Evolutionary conservation across 2,888 invertebrate species (phyloP).

Genomic region (Acrobeloides nanus): DNA sequence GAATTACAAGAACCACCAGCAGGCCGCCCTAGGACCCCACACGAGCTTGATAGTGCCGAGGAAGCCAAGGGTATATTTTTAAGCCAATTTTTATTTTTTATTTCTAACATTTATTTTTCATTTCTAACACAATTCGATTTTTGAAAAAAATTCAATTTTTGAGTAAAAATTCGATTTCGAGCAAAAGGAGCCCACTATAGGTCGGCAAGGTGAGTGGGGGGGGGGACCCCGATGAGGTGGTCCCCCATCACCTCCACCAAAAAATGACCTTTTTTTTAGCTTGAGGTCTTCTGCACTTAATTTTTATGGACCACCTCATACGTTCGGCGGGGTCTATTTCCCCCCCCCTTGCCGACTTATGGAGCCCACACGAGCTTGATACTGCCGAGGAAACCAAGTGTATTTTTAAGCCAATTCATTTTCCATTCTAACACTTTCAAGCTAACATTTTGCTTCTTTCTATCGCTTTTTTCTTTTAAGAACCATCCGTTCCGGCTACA

Average conservation of each 20-base stretch:
- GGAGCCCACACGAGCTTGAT: constrained; percentile 49
- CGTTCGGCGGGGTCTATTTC: too few species aligned
- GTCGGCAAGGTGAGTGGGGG: constrained; percentile 7
- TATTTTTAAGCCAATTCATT: not conserved
- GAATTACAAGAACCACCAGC: constrained; percentile 49
- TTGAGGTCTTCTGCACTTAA: too few species aligned
- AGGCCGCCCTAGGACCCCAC: constrained; percentile 49
- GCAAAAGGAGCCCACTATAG: constrained; percentile 4
- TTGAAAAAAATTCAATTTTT: too few species aligned
- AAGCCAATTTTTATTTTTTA: not conserved
- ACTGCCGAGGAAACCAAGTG: not conserved
- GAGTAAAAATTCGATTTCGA: too few species aligned
- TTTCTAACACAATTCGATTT: too few species aligned
- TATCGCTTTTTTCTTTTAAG: constrained; percentile 1
- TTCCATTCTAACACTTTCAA: not conserved
- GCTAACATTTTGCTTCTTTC: constrained; percentile 6
- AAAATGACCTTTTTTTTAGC: too few species aligned
- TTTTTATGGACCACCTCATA: too few species aligned
- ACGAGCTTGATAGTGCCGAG: constrained; percentile 35
- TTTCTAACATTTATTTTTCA: not conserved
- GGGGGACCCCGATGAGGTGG: too few species aligned
- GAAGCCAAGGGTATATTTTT: not conserved
- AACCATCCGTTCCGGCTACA: constrained; percentile 30
- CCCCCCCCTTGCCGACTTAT: too few species aligned
- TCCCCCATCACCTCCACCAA: too few species aligned